Evolutionary conservation across 1,140 invertebrate species (phyloP), one percentile per base, ranked within the genome.

Genomic region (Mizuhopecten yessoensis): DNA sequence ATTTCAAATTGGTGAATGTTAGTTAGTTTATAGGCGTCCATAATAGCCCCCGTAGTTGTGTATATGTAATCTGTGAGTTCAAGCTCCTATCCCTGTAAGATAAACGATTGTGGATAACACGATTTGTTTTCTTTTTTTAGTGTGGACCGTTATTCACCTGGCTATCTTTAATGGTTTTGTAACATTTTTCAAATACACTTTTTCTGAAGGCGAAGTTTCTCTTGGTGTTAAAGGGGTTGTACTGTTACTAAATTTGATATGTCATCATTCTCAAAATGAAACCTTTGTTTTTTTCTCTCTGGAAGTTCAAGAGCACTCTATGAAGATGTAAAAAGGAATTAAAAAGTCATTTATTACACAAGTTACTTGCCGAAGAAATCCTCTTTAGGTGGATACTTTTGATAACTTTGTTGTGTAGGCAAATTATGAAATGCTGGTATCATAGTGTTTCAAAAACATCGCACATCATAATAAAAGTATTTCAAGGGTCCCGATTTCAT

Each of bases 281-380:
- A 17, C 23, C 57, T 29, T 75, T 23, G 17, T 7, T 75, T 75
- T 75, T 75, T 75, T 75, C 57, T 5, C n/a, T 17, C 23, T n/a
- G n/a, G 57, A 75, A 75, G 57, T 75, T 75, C 57, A 75, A 75
- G 57, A 75, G 57, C 23, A 75, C 57, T 75, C 23, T 75, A 75
- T 75, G 29, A 29, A 75, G 57, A 75, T 75, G 57, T 75, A 75
- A 75, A 75, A 75, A 75, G 57, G 57, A 75, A 29, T 75, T 75
- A 75, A 75, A 75, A 75, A 75, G 57, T 75, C 57, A 75, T 75
- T 75, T 75, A 75, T 75, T 75, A 75, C 57, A 75, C 57, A 75
- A 29, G 57, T 75, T 75, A 75, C 57, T 75, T 75, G 57, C 57
- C 57, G 29, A 75, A 5, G 57, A 23, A 75, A 75, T 75, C 57